Percentiles rank a stretch among this genome's conserved stretches.
Evolutionary conservation across 2,797 vertebrate genomes (phyloP).

Genomic region (Phoebastria nigripes): DNA sequence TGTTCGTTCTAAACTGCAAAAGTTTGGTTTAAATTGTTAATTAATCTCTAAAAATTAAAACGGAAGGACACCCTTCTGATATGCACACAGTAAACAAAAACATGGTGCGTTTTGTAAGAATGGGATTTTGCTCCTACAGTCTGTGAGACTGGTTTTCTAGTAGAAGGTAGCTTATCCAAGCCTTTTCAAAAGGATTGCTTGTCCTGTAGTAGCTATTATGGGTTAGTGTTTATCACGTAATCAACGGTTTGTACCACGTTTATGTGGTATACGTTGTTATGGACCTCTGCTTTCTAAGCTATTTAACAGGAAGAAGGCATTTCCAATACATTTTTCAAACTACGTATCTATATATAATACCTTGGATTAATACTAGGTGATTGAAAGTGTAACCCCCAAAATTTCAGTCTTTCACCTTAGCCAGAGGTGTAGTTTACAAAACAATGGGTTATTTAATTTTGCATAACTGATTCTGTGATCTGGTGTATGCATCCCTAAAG

Average conservation of each 20-base stretch:
- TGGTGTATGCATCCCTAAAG: background rate
- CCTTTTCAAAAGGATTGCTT: background rate
- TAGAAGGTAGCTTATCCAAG: background rate
- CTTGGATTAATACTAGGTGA: background rate
- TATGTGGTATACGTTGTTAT: rapidly evolving
- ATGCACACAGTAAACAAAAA: background rate
- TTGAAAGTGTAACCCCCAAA: background rate
- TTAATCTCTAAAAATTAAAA: background rate
- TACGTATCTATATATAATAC: background rate
- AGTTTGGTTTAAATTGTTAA: background rate
- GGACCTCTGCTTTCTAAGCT: background rate
- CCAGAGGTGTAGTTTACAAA: background rate
- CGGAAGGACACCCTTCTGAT: background rate
- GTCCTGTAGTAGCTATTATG: background rate
- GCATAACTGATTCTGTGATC: background rate
- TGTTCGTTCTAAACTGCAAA: background rate
- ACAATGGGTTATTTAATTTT: background rate
- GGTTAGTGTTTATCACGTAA: background rate
- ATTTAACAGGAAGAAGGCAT: background rate
- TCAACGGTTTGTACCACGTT: background rate
- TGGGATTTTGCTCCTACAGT: background rate
- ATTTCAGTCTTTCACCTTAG: background rate
- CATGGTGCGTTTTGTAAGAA: rapidly evolving
- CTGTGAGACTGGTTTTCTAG: background rate
- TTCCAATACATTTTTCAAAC: background rate